Evolutionary conservation across 1,140 invertebrate genomes (phyloP).

Genomic region (Pentalonia nigronervosa): DNA sequence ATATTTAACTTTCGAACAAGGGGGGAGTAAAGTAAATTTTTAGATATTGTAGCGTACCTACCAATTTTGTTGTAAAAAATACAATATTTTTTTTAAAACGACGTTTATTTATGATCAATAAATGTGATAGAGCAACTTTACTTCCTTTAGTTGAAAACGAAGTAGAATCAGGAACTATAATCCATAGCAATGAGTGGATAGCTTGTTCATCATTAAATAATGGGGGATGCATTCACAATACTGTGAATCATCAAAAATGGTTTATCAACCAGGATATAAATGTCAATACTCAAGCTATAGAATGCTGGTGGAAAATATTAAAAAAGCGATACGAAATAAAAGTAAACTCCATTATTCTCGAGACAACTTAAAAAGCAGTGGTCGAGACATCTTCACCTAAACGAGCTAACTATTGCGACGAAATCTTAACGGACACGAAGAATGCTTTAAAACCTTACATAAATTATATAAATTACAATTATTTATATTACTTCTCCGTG

Average conservation of each 20-base stretch:
- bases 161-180: too few relatives aligned
- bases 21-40: too few relatives aligned
- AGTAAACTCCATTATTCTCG: background rate
- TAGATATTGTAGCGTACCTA: too few relatives aligned
- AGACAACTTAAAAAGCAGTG: background rate
- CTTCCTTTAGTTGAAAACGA: too few relatives aligned
- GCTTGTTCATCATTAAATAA: too few relatives aligned
- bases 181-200: too few relatives aligned
- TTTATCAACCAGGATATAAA: constrained; percentile 60
- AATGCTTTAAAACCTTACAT: background rate
- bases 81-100: too few relatives aligned
- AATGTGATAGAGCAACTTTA: too few relatives aligned
- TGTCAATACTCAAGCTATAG: constrained; percentile 59
- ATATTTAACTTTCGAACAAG: too few relatives aligned
- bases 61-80: too few relatives aligned
- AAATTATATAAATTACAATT: background rate
- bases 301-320: background rate
- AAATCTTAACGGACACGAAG: background rate
- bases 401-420: background rate
- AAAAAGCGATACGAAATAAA: background rate
- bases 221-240: constrained; percentile 54
- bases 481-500: too few relatives aligned
- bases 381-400: background rate
- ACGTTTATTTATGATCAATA: too few relatives aligned
- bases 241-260: constrained; percentile 60